A percentile compares a stretch with the other conserved stretches of the same genome.
phyloP scores from a whole-genome alignment of 2,113 vertebrate species.

The Cervus canadensis region DNA sequence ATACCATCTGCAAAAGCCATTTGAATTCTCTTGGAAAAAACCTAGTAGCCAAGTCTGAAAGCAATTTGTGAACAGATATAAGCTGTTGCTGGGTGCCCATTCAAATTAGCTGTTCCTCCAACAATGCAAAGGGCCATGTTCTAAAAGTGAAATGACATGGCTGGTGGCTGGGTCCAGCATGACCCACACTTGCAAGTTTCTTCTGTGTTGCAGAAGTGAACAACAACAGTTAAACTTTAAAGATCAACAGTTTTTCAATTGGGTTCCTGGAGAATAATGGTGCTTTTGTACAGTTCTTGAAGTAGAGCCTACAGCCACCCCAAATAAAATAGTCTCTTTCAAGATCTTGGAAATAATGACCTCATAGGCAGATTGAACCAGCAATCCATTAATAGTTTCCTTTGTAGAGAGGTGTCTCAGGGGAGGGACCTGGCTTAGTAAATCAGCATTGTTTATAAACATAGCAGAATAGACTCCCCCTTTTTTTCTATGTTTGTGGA shows the following conservation, averaged over 20 bases:
- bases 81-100: conserved; percentile 9
- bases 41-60: conserved; percentile 20
- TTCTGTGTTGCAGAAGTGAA: conserved; percentile 61
- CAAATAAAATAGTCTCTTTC: conserved; percentile 79
- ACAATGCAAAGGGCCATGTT: neutral
- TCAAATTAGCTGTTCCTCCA: conserved; percentile 12
- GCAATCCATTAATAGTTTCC: conserved; percentile 73
- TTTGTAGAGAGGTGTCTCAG: conserved; percentile 66
- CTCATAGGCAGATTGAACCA: conserved; percentile 80
- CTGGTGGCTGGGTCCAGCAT: neutral
- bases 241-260: conserved; percentile 33
- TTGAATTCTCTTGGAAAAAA: conserved; percentile 25
- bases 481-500: conserved; percentile 7
- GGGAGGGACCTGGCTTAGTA: conserved; percentile 66
- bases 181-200: conserved; percentile 28
- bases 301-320: conserved; percentile 71
- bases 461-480: conserved; percentile 25
- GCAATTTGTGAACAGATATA: conserved; percentile 9
- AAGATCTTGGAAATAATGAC: conserved; percentile 81
- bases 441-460: conserved; percentile 79
- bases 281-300: conserved; percentile 78
- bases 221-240: conserved; percentile 41
- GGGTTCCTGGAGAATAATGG: conserved; percentile 73
- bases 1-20: neutral
- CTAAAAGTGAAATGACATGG: conserved; percentile 38